A percentile compares a stretch with the other conserved stretches of the same genome.
phyloP scores from a whole-genome alignment of 2,797 vertebrate species.

The Rachycentron canadum region DNA sequence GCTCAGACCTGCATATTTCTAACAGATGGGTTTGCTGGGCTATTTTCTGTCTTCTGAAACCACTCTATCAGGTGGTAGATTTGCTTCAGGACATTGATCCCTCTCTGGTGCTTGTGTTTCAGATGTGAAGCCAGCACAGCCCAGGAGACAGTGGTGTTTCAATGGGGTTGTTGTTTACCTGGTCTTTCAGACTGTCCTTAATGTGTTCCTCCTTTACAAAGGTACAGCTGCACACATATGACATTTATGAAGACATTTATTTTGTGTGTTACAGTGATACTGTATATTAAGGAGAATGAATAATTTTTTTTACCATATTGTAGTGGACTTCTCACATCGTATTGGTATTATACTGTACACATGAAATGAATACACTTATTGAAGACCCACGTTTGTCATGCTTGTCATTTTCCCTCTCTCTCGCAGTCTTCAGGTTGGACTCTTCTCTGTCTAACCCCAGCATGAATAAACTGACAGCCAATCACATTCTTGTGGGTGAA shows the following conservation, averaged over 20 bases:
- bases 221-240: constrained; percentile 75
- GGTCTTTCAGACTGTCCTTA: constrained; percentile 79
- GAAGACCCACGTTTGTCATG: not conserved
- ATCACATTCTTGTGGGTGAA: not conserved
- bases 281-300: not conserved
- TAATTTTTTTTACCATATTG: not conserved
- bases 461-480: not conserved
- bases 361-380: not conserved
- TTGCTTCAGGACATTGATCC: not conserved
- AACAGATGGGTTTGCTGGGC: not conserved
- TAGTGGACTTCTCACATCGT: not conserved
- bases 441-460: not conserved
- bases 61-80: not conserved
- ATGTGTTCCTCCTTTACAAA: constrained; percentile 84
- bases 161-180: constrained; percentile 74
- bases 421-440: constrained; percentile 62
- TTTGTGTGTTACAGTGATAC: not conserved
- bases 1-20: not conserved
- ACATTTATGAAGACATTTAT: not conserved
- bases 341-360: not conserved
- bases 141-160: constrained; percentile 46
- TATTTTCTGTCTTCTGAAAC: not conserved
- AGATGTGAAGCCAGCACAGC: constrained; percentile 68
- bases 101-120: constrained; percentile 49
- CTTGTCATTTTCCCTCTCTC: not conserved